Base-by-base conservation (phyloP, 2,113 vertebrate species). In the Gavia stellata region DNA sequence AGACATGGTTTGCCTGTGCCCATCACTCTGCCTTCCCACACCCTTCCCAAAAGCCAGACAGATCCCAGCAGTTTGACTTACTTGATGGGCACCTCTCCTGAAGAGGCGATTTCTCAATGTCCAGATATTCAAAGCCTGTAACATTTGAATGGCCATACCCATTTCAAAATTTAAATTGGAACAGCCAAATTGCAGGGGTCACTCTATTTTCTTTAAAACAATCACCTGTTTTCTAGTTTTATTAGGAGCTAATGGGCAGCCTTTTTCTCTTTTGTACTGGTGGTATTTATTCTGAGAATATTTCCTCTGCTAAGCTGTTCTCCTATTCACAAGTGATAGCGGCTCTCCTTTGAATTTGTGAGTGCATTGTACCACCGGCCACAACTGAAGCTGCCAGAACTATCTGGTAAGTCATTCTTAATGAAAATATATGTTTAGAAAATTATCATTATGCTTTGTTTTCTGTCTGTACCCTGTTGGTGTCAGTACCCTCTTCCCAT, bases 11-110 rank as follows among this genome's bases (percentile, higher is more conserved):
- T 34, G 16, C 14, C 31, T 42, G 34, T 58, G n/a, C 21, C 13
- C 4, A 7, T 21, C 16, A 2, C 7, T 70, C 55, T 94, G 50
- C 33, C 65, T 71, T 90, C 42, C 14, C 1, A 1, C 0, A 0
- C 14, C 45, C 26, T 68, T 68, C 52, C 13, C 53, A 70, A 73
- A 92, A 88, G 14, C 14, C 0, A 2, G 33, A 21, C 4, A 50
- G 18, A 44, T 19, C 40, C 44, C 45, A 49, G 28, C 40, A 80
- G 29, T 79, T 55, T 38, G 23, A 17, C 8, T 63, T 40, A 26
- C 21, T 47, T 56, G 13, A 36, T n/a, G 7, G 34, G 21, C 18
- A 42, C 14, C 8, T 74, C 36, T 77, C 34, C 61, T 65, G 44
- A 36, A 52, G 40, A 49, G 45, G 14, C 17, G 78, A 62, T 12